Percentiles rank a stretch among this genome's conserved stretches.
phyloP scores from a whole-genome alignment of 2,888 invertebrate genomes.

The Iselma pallidipennis region DNA sequence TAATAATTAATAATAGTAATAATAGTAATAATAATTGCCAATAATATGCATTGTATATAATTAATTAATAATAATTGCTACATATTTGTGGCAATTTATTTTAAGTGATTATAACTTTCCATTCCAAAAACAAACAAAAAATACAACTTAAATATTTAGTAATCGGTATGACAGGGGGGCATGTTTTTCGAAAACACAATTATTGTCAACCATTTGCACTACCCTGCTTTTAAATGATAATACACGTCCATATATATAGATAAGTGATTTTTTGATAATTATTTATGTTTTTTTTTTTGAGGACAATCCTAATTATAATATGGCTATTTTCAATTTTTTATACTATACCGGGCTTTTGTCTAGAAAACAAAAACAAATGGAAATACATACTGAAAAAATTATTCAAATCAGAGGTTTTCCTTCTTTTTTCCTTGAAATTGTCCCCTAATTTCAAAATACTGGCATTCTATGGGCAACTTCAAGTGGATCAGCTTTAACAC shows the following conservation, averaged over 20 bases:
- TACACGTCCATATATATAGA: slow-evolving; percentile 41
- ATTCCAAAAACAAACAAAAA: slow-evolving; percentile 16
- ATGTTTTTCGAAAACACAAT: slow-evolving; percentile 24
- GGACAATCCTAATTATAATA: slow-evolving; percentile 42
- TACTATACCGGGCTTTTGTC: slow-evolving; percentile 48
- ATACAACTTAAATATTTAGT: background rate
- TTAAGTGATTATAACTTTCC: slow-evolving; percentile 9
- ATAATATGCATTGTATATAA: background rate
- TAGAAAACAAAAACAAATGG: slow-evolving; percentile 42
- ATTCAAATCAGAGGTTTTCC: too few species aligned
- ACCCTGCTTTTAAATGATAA: slow-evolving; percentile 38
- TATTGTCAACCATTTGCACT: slow-evolving; percentile 29
- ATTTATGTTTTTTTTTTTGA: slow-evolving; percentile 30
- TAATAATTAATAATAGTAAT: too few species aligned
- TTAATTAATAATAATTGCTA: background rate
- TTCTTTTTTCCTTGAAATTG: too few species aligned
- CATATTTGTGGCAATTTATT: background rate
- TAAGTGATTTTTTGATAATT: slow-evolving; percentile 39
- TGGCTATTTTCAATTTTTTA: slow-evolving; percentile 48
- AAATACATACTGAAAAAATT: slow-evolving; percentile 23
- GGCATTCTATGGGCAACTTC: slow-evolving; percentile 52
- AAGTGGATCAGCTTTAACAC: slow-evolving; percentile 42
- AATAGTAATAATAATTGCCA: background rate
- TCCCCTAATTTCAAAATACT: slow-evolving; percentile 51
- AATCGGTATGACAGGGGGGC: slow-evolving; percentile 16